Conservation (phyloP, 2,113 vertebrate genomes). For the Tragelaphus strepsiceros region DNA sequence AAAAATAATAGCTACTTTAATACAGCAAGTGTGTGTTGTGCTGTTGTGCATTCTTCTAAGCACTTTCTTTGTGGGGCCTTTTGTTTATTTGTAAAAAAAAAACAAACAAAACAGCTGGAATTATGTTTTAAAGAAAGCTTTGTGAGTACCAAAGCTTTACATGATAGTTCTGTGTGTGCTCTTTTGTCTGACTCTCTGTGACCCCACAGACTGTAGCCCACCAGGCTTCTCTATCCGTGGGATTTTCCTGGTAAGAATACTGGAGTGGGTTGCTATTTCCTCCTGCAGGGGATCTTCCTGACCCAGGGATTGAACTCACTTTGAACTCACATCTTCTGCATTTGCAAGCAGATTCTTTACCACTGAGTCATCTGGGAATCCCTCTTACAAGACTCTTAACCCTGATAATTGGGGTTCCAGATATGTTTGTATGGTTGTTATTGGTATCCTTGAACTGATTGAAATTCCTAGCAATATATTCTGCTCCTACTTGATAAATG, state of each 20-base stretch:
- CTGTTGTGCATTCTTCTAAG: not conserved
- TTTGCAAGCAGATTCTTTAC: not conserved
- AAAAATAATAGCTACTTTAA: not conserved
- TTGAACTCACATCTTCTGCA: not conserved
- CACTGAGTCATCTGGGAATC: not conserved
- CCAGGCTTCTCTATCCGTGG: not conserved
- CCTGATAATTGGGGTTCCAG: not conserved
- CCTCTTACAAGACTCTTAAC: not conserved
- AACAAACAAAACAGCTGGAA: not conserved
- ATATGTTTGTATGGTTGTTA: not conserved
- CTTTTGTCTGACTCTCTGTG: not conserved
- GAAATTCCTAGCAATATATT: not conserved
- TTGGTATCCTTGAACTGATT: not conserved
- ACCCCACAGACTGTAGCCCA: not conserved
- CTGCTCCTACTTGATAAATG: not conserved
- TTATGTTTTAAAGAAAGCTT: not conserved
- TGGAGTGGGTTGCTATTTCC: not conserved
- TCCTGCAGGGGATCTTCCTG: not conserved
- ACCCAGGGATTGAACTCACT: not conserved
- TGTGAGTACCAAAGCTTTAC: not conserved
- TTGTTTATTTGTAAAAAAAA: not conserved
- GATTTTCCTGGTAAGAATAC: not conserved
- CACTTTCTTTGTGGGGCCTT: not conserved
- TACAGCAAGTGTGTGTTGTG: not conserved
- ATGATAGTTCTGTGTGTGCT: not conserved